Evolutionary conservation across 2,113 vertebrate genomes (phyloP), one percentile per base, ranked within the genome.

Genomic region (Prinia subflava): DNA sequence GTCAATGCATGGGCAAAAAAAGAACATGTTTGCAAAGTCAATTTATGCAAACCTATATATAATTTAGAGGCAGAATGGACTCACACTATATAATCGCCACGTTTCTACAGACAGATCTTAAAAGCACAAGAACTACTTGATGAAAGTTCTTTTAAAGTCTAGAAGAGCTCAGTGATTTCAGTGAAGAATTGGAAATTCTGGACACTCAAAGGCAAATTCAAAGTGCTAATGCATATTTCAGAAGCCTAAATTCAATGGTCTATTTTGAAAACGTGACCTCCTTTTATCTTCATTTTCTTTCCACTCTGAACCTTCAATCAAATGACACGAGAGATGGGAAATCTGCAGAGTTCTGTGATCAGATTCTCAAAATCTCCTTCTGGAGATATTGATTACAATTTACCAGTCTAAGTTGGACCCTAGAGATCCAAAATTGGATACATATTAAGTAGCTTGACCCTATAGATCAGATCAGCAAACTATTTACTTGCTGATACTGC

Each of bases 271-370:
- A 80, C 1, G 1, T 44, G 53, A 70, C 62, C 12, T 71, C 42
- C 30, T 83, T 87, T 94, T 73, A 80, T 85, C 77, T 33, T 53
- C 42, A n/a, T 69, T 87, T 92, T 95, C 57, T 85, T 92, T 76
- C 49, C 16, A 31, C 83, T 91, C 56, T 64, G 52, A 84, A 33
- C 41, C 19, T 89, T 87, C 70, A 85, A 28, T 53, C 30, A 57
- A 91, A 81, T 50, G 14, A 60, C 69, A 89, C 0, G 3, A 52
- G 71, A 71, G 24, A 53, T 13, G 15, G 67, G 39, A 78, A 84
- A 76, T 57, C 39, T 80, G 35, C 33, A 50, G 65, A 60, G n/a
- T 68, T 85, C 71, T 86, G 31, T 46, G 59, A 77, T 83, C 67
- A 77, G 67, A 83, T 70, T 88, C 62, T 79, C 82, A 85, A 90